phyloP scores from a whole-genome alignment of 1,140 invertebrate genomes.

The Drosophila sp. region DNA sequence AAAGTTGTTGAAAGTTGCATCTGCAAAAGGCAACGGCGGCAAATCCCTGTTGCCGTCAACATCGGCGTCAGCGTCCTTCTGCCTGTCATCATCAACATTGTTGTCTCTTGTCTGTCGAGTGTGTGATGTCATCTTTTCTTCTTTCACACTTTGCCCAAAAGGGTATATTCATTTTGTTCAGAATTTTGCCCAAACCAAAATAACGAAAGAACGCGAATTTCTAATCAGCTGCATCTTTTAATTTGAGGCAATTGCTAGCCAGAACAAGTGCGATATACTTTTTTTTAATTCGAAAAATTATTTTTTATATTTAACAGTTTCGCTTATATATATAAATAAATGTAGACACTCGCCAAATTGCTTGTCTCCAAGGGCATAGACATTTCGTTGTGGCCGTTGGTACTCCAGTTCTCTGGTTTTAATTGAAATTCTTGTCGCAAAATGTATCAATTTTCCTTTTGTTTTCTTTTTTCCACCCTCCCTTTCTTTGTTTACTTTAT shows the following conservation, averaged over 20 bases:
- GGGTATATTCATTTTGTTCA: not conserved
- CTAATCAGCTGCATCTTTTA: no score
- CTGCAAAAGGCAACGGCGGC: not conserved
- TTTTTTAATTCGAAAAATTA: no score
- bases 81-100: not conserved
- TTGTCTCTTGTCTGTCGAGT: constrained; percentile 9
- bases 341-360: no score
- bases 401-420: not conserved
- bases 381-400: not conserved
- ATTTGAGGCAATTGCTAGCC: no score
- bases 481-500: constrained; percentile 20
- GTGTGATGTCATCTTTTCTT: constrained; percentile 20
- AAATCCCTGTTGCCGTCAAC: not conserved
- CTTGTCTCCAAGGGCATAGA: not conserved
- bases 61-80: not conserved
- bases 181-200: not conserved
- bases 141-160: constrained; percentile 11
- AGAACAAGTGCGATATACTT: no score
- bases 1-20: not conserved
- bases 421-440: constrained; percentile 23
- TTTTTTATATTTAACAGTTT: no score
- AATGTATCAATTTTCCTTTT: constrained; percentile 63
- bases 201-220: no score
- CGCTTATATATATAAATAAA: no score
- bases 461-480: constrained; percentile 46